These are phyloP conservation scores for Alexandromys fortis DNA, from an alignment of 2,113 vertebrate species.

Conservation along the genomic window DNA sequence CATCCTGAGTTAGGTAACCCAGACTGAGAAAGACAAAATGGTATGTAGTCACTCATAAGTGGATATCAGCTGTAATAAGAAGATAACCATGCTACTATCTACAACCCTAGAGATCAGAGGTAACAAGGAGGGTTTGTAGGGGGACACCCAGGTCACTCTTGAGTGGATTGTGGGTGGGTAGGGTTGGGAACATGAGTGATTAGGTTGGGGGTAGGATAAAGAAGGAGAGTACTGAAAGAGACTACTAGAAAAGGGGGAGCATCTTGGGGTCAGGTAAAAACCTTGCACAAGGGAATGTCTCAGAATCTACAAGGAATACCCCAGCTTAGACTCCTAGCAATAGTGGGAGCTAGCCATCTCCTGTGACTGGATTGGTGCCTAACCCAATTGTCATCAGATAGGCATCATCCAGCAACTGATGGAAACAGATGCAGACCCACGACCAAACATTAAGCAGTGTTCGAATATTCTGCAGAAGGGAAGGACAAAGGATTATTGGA, in stretches of 20 bases:
- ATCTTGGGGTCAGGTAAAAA: background rate
- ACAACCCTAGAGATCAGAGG: background rate
- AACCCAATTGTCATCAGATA: background rate
- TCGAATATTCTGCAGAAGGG: background rate
- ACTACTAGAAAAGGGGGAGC: background rate
- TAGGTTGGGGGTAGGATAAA: background rate
- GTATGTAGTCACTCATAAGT: background rate
- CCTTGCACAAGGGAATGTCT: background rate
- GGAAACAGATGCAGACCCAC: background rate
- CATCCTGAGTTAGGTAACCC: background rate
- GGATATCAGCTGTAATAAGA: background rate
- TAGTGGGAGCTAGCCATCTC: background rate
- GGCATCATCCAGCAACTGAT: background rate
- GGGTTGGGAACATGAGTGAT: background rate
- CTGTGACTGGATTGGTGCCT: background rate
- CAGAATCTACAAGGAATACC: background rate
- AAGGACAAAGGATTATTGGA: background rate
- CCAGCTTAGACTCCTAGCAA: background rate
- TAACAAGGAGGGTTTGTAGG: background rate
- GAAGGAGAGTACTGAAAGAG: background rate
- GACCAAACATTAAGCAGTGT: background rate
- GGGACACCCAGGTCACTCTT: background rate
- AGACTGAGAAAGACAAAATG: background rate
- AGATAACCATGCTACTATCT: background rate
- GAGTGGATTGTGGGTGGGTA: background rate